Evolutionary conservation across 2,113 vertebrate species (phyloP).

Genomic region (Tympanuchus pallidicinctus): DNA sequence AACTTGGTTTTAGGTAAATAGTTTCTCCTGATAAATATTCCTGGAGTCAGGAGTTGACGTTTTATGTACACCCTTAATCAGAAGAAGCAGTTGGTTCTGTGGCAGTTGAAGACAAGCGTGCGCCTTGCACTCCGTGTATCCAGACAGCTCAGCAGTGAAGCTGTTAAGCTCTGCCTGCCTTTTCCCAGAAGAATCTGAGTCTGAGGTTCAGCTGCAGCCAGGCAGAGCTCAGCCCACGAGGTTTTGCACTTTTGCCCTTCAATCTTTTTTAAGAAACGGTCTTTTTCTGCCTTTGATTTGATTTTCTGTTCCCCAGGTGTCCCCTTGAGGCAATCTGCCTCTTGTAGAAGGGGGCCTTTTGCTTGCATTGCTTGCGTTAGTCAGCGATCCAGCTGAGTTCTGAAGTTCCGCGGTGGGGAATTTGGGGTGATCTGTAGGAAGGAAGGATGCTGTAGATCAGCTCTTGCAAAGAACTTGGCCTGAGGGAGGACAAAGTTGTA

Average conservation of each 20-base stretch:
- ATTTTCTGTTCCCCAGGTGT: slow-evolving; percentile 53
- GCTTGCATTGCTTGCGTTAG: not conserved
- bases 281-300: slow-evolving; percentile 57
- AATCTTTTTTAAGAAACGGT: slow-evolving; percentile 65
- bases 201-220: slow-evolving; percentile 47
- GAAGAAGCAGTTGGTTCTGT: not conserved
- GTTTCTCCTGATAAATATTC: slow-evolving; percentile 1
- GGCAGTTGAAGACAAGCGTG: not conserved
- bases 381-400: not conserved
- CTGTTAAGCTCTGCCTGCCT: slow-evolving; percentile 33
- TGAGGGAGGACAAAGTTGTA: slow-evolving; percentile 3
- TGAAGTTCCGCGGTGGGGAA: not conserved
- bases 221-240: slow-evolving; percentile 28
- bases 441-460: slow-evolving; percentile 25
- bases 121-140: not conserved
- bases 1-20: not conserved
- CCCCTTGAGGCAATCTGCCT: slow-evolving; percentile 27
- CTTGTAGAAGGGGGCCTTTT: not conserved
- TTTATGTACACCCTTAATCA: not conserved
- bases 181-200: not conserved
- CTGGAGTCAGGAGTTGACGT: not conserved
- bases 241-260: slow-evolving; percentile 61
- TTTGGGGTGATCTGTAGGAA: not conserved
- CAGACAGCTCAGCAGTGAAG: not conserved
- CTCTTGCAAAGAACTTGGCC: slow-evolving; percentile 10